Base-by-base conservation (phyloP, 2,797 vertebrate genomes). In the Mormyrops boulengeri region DNA sequence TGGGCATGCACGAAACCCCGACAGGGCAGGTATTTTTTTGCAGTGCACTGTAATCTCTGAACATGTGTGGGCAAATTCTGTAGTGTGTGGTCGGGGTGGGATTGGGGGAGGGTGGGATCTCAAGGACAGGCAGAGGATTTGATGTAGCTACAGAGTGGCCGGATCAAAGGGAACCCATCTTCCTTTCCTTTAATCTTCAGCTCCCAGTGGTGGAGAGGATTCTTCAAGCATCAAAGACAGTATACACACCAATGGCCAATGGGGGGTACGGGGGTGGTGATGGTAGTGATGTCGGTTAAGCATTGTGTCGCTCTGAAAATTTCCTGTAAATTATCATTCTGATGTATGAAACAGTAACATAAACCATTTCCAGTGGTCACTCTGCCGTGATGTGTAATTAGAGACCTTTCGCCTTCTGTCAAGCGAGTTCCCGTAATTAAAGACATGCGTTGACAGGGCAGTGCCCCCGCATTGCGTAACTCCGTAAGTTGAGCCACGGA, bases 361-460 rank as follows among this genome's bases (percentile, higher is more conserved):
- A n/a, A 69, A 47, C 30, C 62, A 19, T 80, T 47, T 17, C 41
- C 14, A 88, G 88, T 89, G 87, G 62, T 50, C 85, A 80, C 52
- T 52, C 3, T 2, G 73, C 87, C 41, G 22, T 8, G 53, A 34
- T 57, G 22, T 57, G 57, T 88, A 86, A 91, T 90, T 88, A 91
- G 91, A 53, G 41, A 55, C 87, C 86, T 44, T 41, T 80, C 14
- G 7, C 73, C 73, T 80, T 88, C 60, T 12, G 22, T 88, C 87
- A 53, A 47, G 60, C n/a, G 41, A 60, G 57, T 90, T 90, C 88
- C 89, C 91, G 89, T 90, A 88, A 92, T 90, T 91, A 89, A 41
- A 17, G 5, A 26, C 12, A 7, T 53, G 55, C 57, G 73, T 38
- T 50, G 44, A 53, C 26, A 5, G 57, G 9, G 49, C 5, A 22